Percentiles rank a stretch among this genome's conserved stretches.
phyloP scores from a whole-genome alignment of 2,888 invertebrate species.

The Cacoxenus indagator region DNA sequence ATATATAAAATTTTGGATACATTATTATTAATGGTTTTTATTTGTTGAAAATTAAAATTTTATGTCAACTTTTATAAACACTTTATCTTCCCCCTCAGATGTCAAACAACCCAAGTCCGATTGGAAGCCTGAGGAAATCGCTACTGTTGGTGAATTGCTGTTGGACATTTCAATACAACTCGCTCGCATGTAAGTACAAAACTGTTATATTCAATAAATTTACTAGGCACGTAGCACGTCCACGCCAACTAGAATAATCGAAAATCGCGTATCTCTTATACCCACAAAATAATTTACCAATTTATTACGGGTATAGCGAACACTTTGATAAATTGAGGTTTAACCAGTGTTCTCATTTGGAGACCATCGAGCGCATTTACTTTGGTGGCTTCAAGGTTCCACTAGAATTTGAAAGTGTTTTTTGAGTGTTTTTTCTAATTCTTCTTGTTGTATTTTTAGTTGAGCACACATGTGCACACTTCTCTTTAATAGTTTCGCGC shows the following conservation, averaged over 20 bases:
- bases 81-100: conserved; percentile 72
- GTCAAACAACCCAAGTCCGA: conserved; percentile 85
- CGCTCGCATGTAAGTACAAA: conserved; percentile 81
- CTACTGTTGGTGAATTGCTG: conserved; percentile 87
- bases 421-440: background rate
- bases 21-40: background rate
- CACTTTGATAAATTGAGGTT: background rate
- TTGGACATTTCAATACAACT: conserved; percentile 87
- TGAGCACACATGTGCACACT: background rate
- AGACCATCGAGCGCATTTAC: background rate
- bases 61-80: background rate
- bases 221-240: background rate
- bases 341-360: no score
- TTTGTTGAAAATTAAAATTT: background rate
- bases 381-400: conserved; percentile 12
- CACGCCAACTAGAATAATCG: background rate
- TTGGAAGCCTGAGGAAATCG: conserved; percentile 88
- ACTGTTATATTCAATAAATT: background rate
- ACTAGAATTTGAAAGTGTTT: conserved; percentile 17
- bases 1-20: background rate
- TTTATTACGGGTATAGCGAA: background rate
- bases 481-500: background rate
- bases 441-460: background rate
- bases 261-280: background rate
- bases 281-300: background rate